Conservation (phyloP, 2,113 vertebrate genomes). For the Tricholaema leucomelas region DNA sequence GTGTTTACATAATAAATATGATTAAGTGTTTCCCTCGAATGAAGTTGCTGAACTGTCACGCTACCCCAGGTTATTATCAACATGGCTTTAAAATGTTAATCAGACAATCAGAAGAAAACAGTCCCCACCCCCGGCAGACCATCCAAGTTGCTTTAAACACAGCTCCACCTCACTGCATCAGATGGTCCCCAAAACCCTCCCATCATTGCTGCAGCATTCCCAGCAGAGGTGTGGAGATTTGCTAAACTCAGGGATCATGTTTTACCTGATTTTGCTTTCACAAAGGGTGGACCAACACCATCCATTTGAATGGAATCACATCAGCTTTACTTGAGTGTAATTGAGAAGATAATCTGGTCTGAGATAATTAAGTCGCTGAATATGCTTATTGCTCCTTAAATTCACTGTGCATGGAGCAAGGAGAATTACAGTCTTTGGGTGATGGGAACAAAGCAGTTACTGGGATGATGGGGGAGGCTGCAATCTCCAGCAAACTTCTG, state of each 20-base stretch:
- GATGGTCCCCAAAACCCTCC: neutral
- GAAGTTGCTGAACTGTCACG: slow-evolving; percentile 74
- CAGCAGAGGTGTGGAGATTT: fast-evolving
- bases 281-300: neutral
- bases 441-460: neutral
- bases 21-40: slow-evolving; percentile 75
- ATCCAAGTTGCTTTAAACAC: slow-evolving; percentile 10
- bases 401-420: neutral
- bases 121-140: neutral
- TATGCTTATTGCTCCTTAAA: slow-evolving; percentile 25
- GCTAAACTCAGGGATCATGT: neutral
- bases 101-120: slow-evolving; percentile 53
- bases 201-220: neutral
- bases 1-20: slow-evolving; percentile 79
- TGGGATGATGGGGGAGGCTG: neutral
- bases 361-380: slow-evolving; percentile 28
- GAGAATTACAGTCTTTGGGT: neutral
- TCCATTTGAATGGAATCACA: slow-evolving; percentile 24
- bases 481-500: neutral
- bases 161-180: fast-evolving
- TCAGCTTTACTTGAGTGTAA: slow-evolving; percentile 50
- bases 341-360: slow-evolving; percentile 52
- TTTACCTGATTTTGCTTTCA: neutral
- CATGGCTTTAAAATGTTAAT: slow-evolving; percentile 70
- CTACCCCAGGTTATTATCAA: slow-evolving; percentile 70